Evolutionary conservation across 2,888 invertebrate species (phyloP).

Genomic region (Theretra japonica): DNA sequence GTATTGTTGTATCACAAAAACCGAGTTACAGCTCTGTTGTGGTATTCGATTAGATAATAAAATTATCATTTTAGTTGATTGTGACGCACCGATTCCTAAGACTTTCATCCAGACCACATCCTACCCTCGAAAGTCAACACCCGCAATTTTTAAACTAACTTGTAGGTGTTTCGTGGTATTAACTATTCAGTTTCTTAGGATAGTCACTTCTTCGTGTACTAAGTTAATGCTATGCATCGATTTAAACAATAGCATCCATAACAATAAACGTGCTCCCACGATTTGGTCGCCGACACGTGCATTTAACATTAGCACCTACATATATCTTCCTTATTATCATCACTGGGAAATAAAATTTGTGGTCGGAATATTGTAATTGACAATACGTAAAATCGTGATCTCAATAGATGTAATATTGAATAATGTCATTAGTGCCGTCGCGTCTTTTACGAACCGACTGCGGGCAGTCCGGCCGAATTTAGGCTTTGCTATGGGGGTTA

Average conservation of each 20-base stretch:
- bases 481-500: not conserved
- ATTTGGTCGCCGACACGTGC: not conserved
- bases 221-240: not conserved
- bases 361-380: not conserved
- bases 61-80: no score
- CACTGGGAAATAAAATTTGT: not conserved
- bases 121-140: not conserved
- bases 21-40: no score
- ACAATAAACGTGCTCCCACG: not conserved
- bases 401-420: slow-evolving; percentile 25
- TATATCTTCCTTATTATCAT: not conserved
- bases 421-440: slow-evolving; percentile 21
- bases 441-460: slow-evolving; percentile 11
- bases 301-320: not conserved
- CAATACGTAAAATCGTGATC: slow-evolving; percentile 19
- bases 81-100: no score
- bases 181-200: no score
- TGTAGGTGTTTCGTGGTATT: not conserved
- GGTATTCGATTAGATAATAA: no score
- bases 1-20: no score
- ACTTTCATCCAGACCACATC: no score
- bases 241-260: not conserved
- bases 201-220: no score
- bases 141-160: not conserved
- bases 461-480: not conserved